These are phyloP conservation scores for Phlogophora meticulosa DNA, from an alignment of 2,888 invertebrate genomes.

Conservation along the genomic window DNA sequence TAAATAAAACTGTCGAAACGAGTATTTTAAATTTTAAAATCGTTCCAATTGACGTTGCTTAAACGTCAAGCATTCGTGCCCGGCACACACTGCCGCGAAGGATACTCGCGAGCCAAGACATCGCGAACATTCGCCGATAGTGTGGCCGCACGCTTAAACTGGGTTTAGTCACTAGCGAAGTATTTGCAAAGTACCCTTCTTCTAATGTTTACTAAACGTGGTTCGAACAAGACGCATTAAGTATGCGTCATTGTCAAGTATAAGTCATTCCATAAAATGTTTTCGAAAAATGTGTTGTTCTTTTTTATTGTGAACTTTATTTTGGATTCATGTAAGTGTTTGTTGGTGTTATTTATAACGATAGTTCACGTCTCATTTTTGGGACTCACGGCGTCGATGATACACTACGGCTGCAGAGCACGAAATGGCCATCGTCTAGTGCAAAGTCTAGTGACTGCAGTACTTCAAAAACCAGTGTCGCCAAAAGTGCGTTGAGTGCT, in stretches of 20 bases:
- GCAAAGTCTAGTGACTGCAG: too few relatives aligned
- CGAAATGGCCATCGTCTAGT: too few relatives aligned
- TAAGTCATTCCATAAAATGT: constrained; percentile 29
- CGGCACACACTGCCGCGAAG: too few relatives aligned
- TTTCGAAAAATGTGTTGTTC: constrained; percentile 35
- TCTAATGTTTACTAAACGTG: neutral
- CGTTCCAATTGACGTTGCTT: too few relatives aligned
- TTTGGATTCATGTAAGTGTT: constrained; percentile 52
- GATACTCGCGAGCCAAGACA: neutral
- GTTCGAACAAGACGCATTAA: constrained; percentile 4
- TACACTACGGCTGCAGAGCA: too few relatives aligned
- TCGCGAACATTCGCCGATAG: neutral
- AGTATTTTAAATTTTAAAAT: too few relatives aligned
- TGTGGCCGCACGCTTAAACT: constrained; percentile 11
- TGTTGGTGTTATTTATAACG: neutral
- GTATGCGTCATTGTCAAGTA: neutral
- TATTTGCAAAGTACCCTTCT: neutral
- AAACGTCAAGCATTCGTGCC: too few relatives aligned
- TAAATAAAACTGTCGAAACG: too few relatives aligned
- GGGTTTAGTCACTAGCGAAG: neutral
- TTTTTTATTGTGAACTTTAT: constrained; percentile 40
- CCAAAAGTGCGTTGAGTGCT: too few relatives aligned
- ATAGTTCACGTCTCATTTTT: neutral
- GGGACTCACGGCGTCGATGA: too few relatives aligned
- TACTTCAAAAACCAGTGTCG: too few relatives aligned